Conservation (phyloP, 2,888 invertebrate genomes). For the Phlogophora meticulosa region DNA sequence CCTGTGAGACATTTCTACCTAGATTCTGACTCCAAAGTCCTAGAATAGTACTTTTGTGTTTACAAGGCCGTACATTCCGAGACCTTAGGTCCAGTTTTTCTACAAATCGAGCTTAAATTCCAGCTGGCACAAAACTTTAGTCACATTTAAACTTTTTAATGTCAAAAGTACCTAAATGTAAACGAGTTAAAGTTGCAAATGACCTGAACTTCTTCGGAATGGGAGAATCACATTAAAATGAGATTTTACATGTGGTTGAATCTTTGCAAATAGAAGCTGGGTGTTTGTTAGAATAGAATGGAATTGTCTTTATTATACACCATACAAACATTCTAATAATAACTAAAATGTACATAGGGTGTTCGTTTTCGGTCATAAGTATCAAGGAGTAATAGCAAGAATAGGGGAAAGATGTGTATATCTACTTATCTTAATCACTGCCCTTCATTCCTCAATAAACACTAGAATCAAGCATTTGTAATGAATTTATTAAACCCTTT, state of each 20-base stretch:
- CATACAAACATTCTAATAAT: no score
- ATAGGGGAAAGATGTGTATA: no score
- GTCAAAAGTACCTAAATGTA: constrained; percentile 34
- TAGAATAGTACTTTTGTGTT: not conserved
- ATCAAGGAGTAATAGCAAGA: not conserved
- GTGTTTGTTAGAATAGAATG: no score
- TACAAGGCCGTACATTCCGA: not conserved
- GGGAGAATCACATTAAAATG: constrained; percentile 18
- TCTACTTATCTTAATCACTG: no score
- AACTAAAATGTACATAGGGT: no score
- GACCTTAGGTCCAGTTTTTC: not conserved
- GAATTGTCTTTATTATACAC: no score
- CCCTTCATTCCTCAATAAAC: no score
- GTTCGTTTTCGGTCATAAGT: not conserved
- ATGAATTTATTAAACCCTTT: no score
- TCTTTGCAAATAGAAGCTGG: not conserved
- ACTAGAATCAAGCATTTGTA: no score
- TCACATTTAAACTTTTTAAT: constrained; percentile 45
- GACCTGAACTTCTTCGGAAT: constrained; percentile 24
- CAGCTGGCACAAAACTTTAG: constrained; percentile 21
- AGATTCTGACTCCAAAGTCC: constrained; percentile 4
- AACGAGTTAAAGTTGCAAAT: constrained; percentile 46
- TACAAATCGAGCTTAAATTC: constrained; percentile 18
- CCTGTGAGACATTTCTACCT: constrained; percentile 7
- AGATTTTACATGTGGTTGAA: constrained; percentile 2